Evolutionary conservation across 1,140 invertebrate genomes (phyloP).

Genomic region (Ceratosolen solmsi): DNA sequence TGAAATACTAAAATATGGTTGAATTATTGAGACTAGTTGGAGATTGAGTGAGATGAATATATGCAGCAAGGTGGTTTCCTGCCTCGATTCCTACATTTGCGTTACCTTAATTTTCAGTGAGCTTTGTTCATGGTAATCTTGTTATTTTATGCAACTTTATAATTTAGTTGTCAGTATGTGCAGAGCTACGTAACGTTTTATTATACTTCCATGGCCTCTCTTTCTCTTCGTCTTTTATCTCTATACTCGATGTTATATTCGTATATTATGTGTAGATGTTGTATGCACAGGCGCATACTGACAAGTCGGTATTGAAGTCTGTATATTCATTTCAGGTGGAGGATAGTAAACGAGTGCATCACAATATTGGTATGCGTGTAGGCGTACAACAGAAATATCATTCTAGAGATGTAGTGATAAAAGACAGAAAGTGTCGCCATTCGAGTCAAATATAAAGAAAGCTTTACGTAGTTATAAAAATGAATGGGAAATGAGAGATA

Average conservation of each 20-base stretch:
- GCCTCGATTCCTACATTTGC: slow-evolving; percentile 12
- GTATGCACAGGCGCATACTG: too few species aligned
- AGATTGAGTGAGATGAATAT: not conserved
- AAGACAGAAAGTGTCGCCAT: not conserved
- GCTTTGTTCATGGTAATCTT: slow-evolving; percentile 14
- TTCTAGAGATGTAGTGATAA: not conserved
- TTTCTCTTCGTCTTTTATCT: not conserved
- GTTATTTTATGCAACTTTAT: slow-evolving; percentile 35
- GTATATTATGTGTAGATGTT: too few species aligned
- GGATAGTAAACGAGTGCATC: not conserved
- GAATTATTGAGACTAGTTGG: not conserved
- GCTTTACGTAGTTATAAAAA: not conserved
- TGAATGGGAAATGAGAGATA: too few species aligned
- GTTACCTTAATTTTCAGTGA: slow-evolving; percentile 39
- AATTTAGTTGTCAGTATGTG: slow-evolving; percentile 11
- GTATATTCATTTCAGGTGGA: too few species aligned
- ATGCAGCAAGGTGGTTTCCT: not conserved
- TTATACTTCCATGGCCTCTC: not conserved
- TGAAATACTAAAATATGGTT: not conserved
- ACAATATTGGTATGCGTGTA: not conserved
- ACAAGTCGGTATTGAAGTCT: too few species aligned
- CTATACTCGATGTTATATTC: too few species aligned
- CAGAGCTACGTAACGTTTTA: not conserved
- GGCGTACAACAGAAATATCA: not conserved
- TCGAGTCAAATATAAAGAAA: not conserved